Conservation (phyloP, 2,888 invertebrate genomes). For the Bugulina stolonifera region DNA sequence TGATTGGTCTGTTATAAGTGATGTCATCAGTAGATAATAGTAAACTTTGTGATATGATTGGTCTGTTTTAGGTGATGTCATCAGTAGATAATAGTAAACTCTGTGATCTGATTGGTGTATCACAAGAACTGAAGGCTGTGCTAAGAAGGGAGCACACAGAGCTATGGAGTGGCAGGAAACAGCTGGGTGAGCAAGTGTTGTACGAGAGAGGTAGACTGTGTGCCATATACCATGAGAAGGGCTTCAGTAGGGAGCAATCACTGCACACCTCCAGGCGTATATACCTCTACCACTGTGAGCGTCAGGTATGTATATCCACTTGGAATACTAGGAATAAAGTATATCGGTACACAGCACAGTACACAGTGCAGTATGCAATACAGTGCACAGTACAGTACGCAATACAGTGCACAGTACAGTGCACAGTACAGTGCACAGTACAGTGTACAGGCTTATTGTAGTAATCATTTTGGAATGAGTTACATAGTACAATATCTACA, state of each 20-base stretch:
- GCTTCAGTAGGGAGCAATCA: background rate
- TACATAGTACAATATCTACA: too few species aligned
- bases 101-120: background rate
- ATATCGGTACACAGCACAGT: too few species aligned
- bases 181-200: background rate
- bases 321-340: too few species aligned
- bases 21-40: background rate
- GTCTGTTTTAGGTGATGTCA: background rate
- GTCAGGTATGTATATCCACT: too few species aligned
- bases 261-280: background rate
- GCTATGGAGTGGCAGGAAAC: background rate
- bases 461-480: too few species aligned
- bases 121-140: background rate
- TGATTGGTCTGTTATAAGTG: background rate
- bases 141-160: background rate
- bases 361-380: too few species aligned
- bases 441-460: too few species aligned
- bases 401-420: too few species aligned
- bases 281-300: conserved; percentile 1
- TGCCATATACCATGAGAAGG: background rate
- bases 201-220: conserved; percentile 1
- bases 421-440: too few species aligned
- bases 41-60: background rate
- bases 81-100: conserved; percentile 1
- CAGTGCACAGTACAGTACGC: too few species aligned